Evolutionary conservation across 2,888 invertebrate species (phyloP).

Genomic region (Drosophila histrio): DNA sequence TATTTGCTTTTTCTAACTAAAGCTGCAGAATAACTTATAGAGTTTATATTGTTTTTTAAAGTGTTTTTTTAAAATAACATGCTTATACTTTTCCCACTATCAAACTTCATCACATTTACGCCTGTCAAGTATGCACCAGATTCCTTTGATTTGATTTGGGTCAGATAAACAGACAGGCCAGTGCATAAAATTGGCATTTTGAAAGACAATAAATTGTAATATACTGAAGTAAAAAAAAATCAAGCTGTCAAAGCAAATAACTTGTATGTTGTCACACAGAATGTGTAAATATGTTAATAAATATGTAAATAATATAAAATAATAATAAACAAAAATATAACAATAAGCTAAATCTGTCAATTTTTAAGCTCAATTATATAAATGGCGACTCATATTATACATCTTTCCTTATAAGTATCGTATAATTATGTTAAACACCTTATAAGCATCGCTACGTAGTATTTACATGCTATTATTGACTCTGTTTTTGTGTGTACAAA

Average conservation of each 20-base stretch:
- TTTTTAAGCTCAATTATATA: too few species aligned
- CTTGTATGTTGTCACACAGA: not conserved
- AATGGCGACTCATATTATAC: too few species aligned
- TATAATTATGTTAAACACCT: slow-evolving; percentile 12
- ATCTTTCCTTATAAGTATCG: not conserved
- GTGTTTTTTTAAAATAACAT: not conserved
- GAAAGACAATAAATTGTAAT: slow-evolving; percentile 5
- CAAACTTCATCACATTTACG: not conserved
- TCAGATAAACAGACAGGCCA: not conserved
- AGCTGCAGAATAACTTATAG: not conserved
- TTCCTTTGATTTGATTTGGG: slow-evolving; percentile 6
- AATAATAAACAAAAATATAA: too few species aligned
- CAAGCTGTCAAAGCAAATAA: slow-evolving; percentile 2
- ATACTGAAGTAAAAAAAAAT: not conserved
- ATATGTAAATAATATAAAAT: too few species aligned
- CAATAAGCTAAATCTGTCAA: too few species aligned
- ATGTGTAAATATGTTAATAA: not conserved
- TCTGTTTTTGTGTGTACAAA: not conserved
- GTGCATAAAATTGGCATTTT: not conserved
- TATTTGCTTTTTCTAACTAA: not conserved
- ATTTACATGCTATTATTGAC: not conserved
- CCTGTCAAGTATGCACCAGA: slow-evolving; percentile 1
- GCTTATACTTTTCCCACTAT: not conserved
- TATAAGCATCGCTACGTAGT: not conserved
- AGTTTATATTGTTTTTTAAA: not conserved